Conservation (phyloP, 2,113 vertebrate genomes). For the Chloebia gouldiae region DNA sequence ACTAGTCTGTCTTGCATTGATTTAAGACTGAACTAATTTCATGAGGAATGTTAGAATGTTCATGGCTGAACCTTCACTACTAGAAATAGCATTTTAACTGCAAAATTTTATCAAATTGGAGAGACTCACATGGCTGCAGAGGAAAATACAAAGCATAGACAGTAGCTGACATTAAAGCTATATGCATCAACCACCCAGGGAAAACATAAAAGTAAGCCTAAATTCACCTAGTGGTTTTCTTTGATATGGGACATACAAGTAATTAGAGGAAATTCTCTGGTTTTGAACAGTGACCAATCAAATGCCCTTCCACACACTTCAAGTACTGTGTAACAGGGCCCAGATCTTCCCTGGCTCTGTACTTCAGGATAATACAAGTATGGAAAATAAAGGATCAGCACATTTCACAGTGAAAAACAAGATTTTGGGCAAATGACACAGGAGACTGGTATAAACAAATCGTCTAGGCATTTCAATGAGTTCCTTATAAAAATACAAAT, state of each 20-base stretch:
- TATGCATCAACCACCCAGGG: neutral
- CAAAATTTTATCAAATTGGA: neutral
- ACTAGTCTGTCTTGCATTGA: neutral
- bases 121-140: neutral
- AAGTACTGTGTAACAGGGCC: rapidly evolving
- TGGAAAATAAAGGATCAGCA: neutral
- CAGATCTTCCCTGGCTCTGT: neutral
- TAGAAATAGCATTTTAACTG: neutral
- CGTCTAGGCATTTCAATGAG: neutral
- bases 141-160: neutral
- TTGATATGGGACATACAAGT: neutral
- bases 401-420: neutral
- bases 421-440: neutral
- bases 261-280: neutral
- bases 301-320: neutral
- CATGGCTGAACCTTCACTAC: neutral
- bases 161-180: neutral
- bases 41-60: neutral
- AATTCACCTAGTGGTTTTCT: neutral
- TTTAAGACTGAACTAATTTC: neutral
- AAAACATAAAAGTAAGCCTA: neutral
- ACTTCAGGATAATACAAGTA: neutral
- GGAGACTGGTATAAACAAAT: neutral
- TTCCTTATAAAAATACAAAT: neutral
- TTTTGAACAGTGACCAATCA: neutral